Percentiles rank a stretch among this genome's conserved stretches.
phyloP scores from a whole-genome alignment of 2,113 vertebrate genomes.

The Phalacrocorax carbo region DNA sequence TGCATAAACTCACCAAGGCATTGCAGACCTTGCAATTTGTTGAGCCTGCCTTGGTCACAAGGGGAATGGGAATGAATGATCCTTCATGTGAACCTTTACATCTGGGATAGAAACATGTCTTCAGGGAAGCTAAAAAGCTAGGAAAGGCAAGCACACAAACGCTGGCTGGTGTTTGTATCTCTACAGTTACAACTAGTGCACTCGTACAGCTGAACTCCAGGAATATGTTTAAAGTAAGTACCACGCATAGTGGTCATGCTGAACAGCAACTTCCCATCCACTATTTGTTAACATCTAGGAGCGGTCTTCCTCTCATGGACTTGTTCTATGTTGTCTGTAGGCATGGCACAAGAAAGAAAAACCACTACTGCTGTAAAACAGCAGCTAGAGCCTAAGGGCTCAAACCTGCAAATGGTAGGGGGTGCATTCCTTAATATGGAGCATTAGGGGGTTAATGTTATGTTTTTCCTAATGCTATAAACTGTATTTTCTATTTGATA shows the following conservation, averaged over 20 bases:
- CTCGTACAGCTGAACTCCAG: background rate
- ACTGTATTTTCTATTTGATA: background rate
- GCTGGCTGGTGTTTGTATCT: background rate
- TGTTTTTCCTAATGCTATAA: conserved; percentile 36
- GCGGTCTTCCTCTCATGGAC: background rate
- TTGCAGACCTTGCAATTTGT: background rate
- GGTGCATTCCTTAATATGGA: conserved; percentile 9
- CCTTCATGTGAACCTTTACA: background rate
- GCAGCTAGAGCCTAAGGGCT: conserved; percentile 26
- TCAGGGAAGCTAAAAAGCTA: background rate
- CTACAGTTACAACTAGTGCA: background rate
- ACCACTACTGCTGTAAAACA: background rate
- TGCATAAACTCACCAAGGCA: background rate
- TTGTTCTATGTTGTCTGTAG: background rate
- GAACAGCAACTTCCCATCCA: background rate
- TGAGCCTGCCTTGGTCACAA: background rate
- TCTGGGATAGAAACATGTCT: background rate
- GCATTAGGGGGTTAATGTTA: conserved; percentile 42
- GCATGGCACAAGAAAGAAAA: background rate
- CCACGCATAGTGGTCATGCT: background rate
- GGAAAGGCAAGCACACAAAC: background rate
- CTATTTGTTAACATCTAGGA: background rate
- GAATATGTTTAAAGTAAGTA: background rate
- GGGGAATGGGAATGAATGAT: background rate
- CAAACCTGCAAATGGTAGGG: conserved; percentile 48